Evolutionary conservation across 2,113 vertebrate genomes (phyloP).

Genomic region (Phyllopteryx taeniolatus): DNA sequence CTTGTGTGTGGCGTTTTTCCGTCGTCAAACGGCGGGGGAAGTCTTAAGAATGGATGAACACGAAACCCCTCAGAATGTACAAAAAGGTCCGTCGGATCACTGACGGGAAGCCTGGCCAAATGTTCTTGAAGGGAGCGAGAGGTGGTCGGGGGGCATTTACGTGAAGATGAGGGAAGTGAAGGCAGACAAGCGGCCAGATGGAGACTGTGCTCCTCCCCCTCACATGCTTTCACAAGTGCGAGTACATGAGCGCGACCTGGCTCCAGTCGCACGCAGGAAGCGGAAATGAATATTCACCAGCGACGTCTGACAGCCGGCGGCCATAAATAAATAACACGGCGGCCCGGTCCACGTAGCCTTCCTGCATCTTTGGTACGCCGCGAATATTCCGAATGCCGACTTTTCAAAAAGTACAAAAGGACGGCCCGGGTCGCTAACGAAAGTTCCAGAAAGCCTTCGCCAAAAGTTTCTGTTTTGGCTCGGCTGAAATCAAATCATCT

Average conservation of each 20-base stretch:
- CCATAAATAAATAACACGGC: neutral
- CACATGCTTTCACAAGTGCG: slow-evolving; percentile 15
- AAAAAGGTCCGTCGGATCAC: neutral
- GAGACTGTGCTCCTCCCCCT: slow-evolving; percentile 14
- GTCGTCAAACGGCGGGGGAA: neutral
- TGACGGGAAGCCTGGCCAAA: neutral
- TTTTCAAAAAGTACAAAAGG: too few species aligned
- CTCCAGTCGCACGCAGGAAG: slow-evolving; percentile 1
- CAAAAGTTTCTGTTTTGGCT: too few species aligned
- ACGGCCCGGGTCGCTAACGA: too few species aligned
- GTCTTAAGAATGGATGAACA: neutral
- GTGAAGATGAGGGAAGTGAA: neutral
- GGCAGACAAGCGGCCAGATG: slow-evolving; percentile 7
- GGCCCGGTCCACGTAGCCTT: neutral
- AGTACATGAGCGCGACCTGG: slow-evolving; percentile 15
- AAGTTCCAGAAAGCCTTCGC: too few species aligned
- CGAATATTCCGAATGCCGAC: too few species aligned
- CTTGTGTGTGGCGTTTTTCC: neutral
- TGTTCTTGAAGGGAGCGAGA: neutral
- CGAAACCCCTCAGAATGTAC: neutral
- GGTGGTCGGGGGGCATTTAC: neutral
- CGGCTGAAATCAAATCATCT: too few species aligned
- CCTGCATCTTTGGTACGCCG: too few species aligned
- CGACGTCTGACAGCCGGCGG: slow-evolving; percentile 13
- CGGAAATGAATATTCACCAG: slow-evolving; percentile 36